Conservation (phyloP, 2,888 invertebrate genomes). For the Troides helena region DNA sequence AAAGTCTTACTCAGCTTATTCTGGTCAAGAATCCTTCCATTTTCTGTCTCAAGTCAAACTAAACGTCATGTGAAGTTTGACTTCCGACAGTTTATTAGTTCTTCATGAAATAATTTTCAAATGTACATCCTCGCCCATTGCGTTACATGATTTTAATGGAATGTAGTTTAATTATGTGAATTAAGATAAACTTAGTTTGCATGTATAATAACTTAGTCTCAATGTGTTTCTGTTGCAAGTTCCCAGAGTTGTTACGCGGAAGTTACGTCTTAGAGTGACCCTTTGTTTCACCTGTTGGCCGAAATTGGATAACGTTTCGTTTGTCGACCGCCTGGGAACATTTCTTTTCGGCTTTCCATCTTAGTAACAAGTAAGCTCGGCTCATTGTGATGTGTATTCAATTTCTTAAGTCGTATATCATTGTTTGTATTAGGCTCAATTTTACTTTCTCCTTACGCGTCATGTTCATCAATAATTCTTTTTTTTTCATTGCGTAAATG, state of each 20-base stretch:
- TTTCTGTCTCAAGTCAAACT: too few species aligned
- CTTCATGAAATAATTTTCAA: too few species aligned
- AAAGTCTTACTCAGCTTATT: too few species aligned
- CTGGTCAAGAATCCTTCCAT: too few species aligned
- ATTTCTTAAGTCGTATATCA: constrained; percentile 19
- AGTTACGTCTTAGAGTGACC: constrained; percentile 42
- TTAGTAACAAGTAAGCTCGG: neutral
- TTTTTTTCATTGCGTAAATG: too few species aligned
- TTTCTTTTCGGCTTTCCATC: constrained; percentile 64
- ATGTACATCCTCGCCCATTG: too few species aligned
- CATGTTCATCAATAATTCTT: too few species aligned
- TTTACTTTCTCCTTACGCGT: constrained; percentile 15
- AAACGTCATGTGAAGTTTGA: too few species aligned
- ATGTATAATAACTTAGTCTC: neutral
- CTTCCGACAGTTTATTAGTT: too few species aligned
- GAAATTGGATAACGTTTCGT: constrained; percentile 66
- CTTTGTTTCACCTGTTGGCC: constrained; percentile 64
- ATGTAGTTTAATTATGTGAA: neutral
- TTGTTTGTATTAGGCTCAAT: constrained; percentile 14
- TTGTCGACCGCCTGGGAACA: constrained; percentile 63
- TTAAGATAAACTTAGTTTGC: neutral
- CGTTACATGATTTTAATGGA: too few species aligned
- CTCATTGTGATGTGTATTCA: constrained; percentile 38
- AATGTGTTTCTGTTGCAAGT: constrained; percentile 31
- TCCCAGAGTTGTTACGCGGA: constrained; percentile 48